These are phyloP conservation scores for Sericinus montela DNA, from an alignment of 2,888 invertebrate species.

Conservation along the genomic window DNA sequence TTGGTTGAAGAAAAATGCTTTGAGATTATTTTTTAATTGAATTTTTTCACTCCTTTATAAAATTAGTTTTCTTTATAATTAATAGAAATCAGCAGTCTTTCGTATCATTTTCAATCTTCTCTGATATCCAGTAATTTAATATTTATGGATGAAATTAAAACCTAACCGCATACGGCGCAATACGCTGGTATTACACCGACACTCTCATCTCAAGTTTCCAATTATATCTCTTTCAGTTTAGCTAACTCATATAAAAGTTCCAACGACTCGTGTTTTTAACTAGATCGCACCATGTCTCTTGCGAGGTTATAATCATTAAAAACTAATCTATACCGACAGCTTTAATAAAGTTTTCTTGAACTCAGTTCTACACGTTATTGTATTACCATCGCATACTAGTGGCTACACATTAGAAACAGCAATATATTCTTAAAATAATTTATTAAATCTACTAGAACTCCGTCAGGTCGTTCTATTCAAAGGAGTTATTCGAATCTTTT, in stretches of 20 bases:
- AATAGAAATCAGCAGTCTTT: too few relatives aligned
- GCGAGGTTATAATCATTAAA: constrained; percentile 34
- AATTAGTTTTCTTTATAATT: too few relatives aligned
- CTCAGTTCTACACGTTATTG: not conserved
- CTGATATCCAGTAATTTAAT: constrained; percentile 24
- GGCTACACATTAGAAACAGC: too few relatives aligned
- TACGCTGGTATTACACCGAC: constrained; percentile 39
- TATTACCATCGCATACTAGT: not conserved
- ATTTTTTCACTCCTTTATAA: too few relatives aligned
- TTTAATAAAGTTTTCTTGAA: constrained; percentile 11
- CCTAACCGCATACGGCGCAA: constrained; percentile 43
- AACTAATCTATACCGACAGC: constrained; percentile 30
- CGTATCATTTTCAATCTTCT: too few relatives aligned
- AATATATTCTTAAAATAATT: too few relatives aligned
- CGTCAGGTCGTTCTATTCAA: too few relatives aligned
- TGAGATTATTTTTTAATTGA: too few relatives aligned
- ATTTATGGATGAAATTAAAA: constrained; percentile 53
- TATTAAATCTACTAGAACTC: too few relatives aligned
- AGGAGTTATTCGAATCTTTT: too few relatives aligned
- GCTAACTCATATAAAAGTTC: constrained; percentile 74
- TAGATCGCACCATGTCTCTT: constrained; percentile 36
- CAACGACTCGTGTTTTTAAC: constrained; percentile 53
- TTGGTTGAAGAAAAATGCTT: too few relatives aligned
- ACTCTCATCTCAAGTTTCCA: constrained; percentile 63
- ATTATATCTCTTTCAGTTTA: constrained; percentile 69